Percentiles rank a stretch among this genome's conserved stretches.
These are phyloP conservation scores for Probaryconus sp. DNA, from an alignment of 1,140 invertebrate species.

Conservation along the genomic window DNA sequence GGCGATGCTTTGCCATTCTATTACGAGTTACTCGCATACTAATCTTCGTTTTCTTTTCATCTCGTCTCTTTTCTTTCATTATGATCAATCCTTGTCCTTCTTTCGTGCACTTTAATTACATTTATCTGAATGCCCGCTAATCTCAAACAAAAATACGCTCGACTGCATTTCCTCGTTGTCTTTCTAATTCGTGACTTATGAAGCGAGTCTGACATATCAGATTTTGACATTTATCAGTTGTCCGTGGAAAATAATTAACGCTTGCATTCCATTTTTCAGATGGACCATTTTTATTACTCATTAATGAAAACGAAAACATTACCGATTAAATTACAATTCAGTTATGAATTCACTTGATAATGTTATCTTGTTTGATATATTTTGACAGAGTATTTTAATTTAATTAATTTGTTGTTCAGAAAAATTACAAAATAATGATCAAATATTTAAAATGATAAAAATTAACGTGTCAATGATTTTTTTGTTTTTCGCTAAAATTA, in stretches of 20 bases:
- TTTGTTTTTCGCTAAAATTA: no score
- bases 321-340: background rate
- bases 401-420: no score
- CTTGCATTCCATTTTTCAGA: background rate
- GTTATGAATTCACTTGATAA: slow-evolving; percentile 1
- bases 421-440: no score
- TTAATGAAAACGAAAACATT: background rate
- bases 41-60: slow-evolving; percentile 49
- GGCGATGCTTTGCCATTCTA: slow-evolving; percentile 62
- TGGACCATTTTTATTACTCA: no score
- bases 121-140: slow-evolving; percentile 15
- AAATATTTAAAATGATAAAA: no score
- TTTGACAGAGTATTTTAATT: background rate
- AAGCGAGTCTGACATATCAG: slow-evolving; percentile 5
- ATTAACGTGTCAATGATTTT: no score
- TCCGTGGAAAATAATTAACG: slow-evolving; percentile 18
- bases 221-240: slow-evolving; percentile 14
- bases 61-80: slow-evolving; percentile 38
- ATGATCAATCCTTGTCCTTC: slow-evolving; percentile 40
- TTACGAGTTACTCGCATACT: slow-evolving; percentile 55
- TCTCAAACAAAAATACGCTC: background rate
- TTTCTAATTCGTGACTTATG: slow-evolving; percentile 19
- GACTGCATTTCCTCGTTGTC: slow-evolving; percentile 2
- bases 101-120: slow-evolving; percentile 40
- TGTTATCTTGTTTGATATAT: slow-evolving; percentile 14